Evolutionary conservation across 1,140 invertebrate species (phyloP).

Genomic region (Luehdorfia chinensis): DNA sequence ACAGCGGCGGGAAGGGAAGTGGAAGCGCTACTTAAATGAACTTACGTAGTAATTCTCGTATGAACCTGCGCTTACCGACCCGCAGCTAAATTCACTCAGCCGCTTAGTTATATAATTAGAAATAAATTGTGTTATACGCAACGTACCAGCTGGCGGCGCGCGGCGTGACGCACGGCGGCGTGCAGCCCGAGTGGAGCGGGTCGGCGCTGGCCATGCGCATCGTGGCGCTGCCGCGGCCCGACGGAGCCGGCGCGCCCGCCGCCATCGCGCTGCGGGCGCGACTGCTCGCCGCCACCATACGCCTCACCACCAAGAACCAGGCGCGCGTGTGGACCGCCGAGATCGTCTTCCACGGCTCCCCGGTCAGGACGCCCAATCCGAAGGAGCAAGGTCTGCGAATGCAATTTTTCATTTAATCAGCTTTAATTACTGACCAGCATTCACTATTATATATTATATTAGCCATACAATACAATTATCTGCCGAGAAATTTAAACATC

Average conservation of each 20-base stretch:
- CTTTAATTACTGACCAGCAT: no score
- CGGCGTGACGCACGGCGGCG: conserved; percentile 92
- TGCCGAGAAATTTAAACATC: no score
- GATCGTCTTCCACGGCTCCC: conserved; percentile 92
- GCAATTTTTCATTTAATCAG: no score
- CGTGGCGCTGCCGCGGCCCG: conserved; percentile 85
- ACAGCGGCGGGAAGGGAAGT: no score
- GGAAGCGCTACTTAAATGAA: no score
- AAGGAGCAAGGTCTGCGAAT: conserved; percentile 87
- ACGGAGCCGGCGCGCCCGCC: conserved; percentile 45
- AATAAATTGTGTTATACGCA: no score
- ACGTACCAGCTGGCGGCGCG: conserved; percentile 86
- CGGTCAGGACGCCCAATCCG: conserved; percentile 86
- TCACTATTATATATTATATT: no score
- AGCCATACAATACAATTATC: no score
- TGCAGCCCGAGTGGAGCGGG: conserved; percentile 94
- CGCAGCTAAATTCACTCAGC: no score
- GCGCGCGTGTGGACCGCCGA: conserved; percentile 89
- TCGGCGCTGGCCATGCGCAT: conserved; percentile 90
- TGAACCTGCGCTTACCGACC: no score
- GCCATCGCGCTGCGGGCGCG: conserved; percentile 81
- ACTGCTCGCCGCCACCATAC: conserved; percentile 90
- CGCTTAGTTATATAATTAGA: no score
- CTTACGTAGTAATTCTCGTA: no score
- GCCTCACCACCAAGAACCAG: conserved; percentile 85